A percentile compares a stretch with the other conserved stretches of the same genome.
Conservation (phyloP, 2,888 invertebrate genomes). For the Cephus pygmeus region DNA sequence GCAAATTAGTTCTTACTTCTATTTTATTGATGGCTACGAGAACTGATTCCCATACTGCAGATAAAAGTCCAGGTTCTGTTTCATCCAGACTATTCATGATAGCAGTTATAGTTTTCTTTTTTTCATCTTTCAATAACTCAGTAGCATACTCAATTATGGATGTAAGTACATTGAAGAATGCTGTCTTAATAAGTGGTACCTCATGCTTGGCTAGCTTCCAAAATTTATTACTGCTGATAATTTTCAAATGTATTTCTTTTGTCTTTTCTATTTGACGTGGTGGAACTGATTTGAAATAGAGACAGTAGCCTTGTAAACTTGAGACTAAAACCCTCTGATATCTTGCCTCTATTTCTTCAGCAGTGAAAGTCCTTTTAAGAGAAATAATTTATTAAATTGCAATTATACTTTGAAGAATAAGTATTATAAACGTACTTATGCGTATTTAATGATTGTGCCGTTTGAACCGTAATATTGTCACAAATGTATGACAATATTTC, state of each 20-base stretch:
- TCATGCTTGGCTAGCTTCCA: conserved; percentile 78
- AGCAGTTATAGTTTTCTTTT: conserved; percentile 69
- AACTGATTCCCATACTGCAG: conserved; percentile 81
- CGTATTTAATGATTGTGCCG: conserved; percentile 69
- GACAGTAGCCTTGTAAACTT: conserved; percentile 74
- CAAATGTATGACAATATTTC: conserved; percentile 82
- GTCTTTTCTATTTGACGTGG: conserved; percentile 68
- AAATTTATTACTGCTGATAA: conserved; percentile 74
- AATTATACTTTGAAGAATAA: conserved; percentile 75
- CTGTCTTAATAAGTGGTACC: conserved; percentile 67
- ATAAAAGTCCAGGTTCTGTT: conserved; percentile 74
- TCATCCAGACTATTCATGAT: conserved; percentile 77
- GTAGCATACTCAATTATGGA: conserved; percentile 72
- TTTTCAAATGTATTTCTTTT: conserved; percentile 67
- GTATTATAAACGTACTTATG: conserved; percentile 68
- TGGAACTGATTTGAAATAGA: conserved; percentile 72
- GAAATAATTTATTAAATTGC: conserved; percentile 74
- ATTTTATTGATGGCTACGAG: conserved; percentile 72
- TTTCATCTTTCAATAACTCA: conserved; percentile 69
- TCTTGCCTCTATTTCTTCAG: conserved; percentile 78
- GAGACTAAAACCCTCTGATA: conserved; percentile 75
- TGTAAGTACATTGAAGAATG: conserved; percentile 78
- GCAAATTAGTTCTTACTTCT: conserved; percentile 63
- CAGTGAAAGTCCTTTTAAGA: conserved; percentile 66
- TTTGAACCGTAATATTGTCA: conserved; percentile 76